These are phyloP conservation scores for Donacobius atricapilla DNA, from an alignment of 2,113 vertebrate species.

Conservation along the genomic window DNA sequence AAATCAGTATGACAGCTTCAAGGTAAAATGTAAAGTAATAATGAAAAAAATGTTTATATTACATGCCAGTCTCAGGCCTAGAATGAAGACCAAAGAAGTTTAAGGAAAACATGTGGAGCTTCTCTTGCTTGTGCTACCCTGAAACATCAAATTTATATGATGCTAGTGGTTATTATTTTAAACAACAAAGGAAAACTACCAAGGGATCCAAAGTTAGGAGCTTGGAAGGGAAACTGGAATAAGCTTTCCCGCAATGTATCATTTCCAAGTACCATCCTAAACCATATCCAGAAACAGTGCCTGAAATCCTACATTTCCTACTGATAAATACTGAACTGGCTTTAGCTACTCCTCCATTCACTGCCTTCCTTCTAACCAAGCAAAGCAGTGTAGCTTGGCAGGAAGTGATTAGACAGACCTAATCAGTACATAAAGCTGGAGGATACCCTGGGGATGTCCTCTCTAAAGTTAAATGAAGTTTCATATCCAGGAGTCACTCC, in stretches of 20 bases:
- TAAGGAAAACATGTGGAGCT: not conserved
- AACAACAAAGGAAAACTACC: not conserved
- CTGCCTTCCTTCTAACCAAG: not conserved
- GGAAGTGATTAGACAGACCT: not conserved
- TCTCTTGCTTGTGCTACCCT: not conserved
- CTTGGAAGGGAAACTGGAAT: not conserved
- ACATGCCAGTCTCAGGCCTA: not conserved
- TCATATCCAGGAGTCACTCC: not conserved
- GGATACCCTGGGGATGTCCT: not conserved
- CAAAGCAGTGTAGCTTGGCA: not conserved
- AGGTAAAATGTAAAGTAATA: slow-evolving; percentile 33
- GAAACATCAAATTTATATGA: not conserved
- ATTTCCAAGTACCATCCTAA: not conserved
- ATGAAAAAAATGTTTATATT: not conserved
- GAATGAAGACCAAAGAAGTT: not conserved
- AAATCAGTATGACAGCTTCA: slow-evolving; percentile 51
- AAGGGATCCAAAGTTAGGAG: not conserved
- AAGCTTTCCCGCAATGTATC: not conserved
- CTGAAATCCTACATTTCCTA: not conserved
- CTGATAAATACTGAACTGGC: not conserved
- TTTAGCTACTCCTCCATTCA: not conserved
- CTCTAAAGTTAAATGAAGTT: not conserved
- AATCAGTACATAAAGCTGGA: not conserved
- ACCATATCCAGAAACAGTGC: not conserved
- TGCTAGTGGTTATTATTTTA: not conserved